Evolutionary conservation across 1,140 invertebrate genomes (phyloP), one percentile per base, ranked within the genome.

Genomic region (Drosophila subpulchrella): DNA sequence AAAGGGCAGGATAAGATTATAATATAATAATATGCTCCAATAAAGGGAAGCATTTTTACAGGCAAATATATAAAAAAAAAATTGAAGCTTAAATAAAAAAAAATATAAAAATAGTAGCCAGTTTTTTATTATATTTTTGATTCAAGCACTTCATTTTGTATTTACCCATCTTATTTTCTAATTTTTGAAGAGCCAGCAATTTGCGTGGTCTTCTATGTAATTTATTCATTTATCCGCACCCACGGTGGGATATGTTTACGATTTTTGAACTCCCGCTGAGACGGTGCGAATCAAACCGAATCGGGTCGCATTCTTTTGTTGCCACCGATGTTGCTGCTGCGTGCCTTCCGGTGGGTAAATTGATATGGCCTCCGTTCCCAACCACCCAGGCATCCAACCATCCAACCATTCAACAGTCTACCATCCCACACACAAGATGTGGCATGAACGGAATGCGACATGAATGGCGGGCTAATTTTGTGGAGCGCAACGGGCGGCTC

Each of bases 401-500:
- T 1, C 24, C 11, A 20, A 20, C 20, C 20, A 20, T 4, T 17
- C 48, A 51, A 8, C 17, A 4, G 30, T 30, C 36, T 32, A 10
- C 32, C 32, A 36, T 51, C 32, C 32, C 46, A 46, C 15, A 50
- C 24, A 51, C 47, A 15, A n/a, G 32, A 53, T 32, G 36, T 36
- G 44, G 32, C 42, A 20, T 24, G 20, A 15, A 12, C 54, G 56
- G 71, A 70, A 65, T 60, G 51, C 51, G 24, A 44, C 66, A 80
- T 88, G 83, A 88, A 88, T 88, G 84, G 79, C 62, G 62, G 83
- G 76, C 84, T 89, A 88, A 89, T 88, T 88, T 88, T 80, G 76
- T 89, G 63, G 83, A 88, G 83, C 48, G 32, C 44, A 48, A 44
- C 59, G 72, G 65, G 62, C 46, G 72, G 77, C 75, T 66, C 66